A percentile compares a stretch with the other conserved stretches of the same genome.
These are phyloP conservation scores for Miichthys miiuy DNA, from an alignment of 2,797 vertebrate genomes.

Conservation along the genomic window DNA sequence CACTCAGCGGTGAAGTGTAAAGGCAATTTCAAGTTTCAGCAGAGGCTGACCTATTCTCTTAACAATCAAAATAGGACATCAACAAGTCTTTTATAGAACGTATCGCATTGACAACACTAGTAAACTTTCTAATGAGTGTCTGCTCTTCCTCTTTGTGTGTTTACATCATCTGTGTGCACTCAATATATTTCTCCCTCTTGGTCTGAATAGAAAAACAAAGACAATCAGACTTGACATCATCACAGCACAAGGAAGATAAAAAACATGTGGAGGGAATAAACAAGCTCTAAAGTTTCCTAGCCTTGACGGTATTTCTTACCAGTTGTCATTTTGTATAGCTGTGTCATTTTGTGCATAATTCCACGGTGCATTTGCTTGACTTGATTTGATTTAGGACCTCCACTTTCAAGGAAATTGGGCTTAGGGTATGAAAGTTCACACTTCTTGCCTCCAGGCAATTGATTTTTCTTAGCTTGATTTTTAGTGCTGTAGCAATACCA, in stretches of 20 bases:
- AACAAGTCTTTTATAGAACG: conserved; percentile 8
- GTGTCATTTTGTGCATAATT: conserved; percentile 80
- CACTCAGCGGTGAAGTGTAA: conserved; percentile 14
- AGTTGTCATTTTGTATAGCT: conserved; percentile 73
- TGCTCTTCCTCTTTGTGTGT: conserved; percentile 49
- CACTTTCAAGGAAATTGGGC: conserved; percentile 83
- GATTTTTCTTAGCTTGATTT: conserved; percentile 77
- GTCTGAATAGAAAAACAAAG: conserved; percentile 63
- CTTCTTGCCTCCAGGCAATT: conserved; percentile 79
- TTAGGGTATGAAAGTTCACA: conserved; percentile 83
- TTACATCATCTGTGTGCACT: conserved; percentile 60
- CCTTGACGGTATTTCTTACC: conserved; percentile 64
- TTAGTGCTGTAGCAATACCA: conserved; percentile 58
- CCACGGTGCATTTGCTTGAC: conserved; percentile 75
- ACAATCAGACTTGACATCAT: conserved; percentile 68
- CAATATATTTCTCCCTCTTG: conserved; percentile 48
- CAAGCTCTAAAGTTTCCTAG: conserved; percentile 70
- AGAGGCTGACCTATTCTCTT: conserved; percentile 13
- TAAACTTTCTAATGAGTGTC: conserved; percentile 35
- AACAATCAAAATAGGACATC: conserved; percentile 40
- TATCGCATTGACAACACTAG: conserved; percentile 2
- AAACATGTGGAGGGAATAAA: conserved; percentile 71
- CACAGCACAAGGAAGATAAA: conserved; percentile 59
- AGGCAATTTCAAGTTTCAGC: conserved; percentile 44
- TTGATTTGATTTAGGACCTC: conserved; percentile 80